phyloP scores from a whole-genome alignment of 2,888 invertebrate genomes.

The Bellardia bayeri region DNA sequence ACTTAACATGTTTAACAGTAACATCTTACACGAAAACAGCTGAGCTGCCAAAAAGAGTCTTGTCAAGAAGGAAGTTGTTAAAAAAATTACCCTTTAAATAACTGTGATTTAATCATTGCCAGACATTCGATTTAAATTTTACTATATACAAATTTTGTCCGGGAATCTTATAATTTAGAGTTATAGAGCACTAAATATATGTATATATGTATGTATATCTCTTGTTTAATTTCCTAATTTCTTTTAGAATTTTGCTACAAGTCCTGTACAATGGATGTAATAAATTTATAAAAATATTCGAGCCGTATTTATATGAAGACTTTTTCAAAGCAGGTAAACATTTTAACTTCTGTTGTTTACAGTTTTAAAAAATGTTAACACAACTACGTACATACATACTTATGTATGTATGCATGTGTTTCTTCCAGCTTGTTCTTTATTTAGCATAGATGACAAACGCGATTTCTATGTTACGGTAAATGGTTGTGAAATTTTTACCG shows the following conservation, averaged over 20 bases:
- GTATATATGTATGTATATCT: too few relatives aligned
- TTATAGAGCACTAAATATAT: too few relatives aligned
- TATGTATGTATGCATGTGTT: not conserved
- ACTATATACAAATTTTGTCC: too few relatives aligned
- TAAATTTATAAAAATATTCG: constrained; percentile 20
- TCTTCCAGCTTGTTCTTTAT: constrained; percentile 38
- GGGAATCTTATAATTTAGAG: too few relatives aligned
- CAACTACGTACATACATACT: too few relatives aligned
- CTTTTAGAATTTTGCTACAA: constrained; percentile 52
- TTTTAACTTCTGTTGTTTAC: not conserved
- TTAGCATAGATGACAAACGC: not conserved
- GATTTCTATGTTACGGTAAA: constrained; percentile 49
- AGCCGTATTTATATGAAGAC: constrained; percentile 26
- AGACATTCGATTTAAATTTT: too few relatives aligned
- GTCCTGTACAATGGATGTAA: constrained; percentile 23
- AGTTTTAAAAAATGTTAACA: not conserved
- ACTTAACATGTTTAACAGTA: too few relatives aligned
- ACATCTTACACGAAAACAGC: too few relatives aligned
- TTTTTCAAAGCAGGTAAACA: constrained; percentile 43
- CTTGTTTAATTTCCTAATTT: not conserved
- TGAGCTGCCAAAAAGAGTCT: too few relatives aligned
- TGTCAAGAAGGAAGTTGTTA: too few relatives aligned
- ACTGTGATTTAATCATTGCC: too few relatives aligned
- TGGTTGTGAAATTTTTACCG: constrained; percentile 50
- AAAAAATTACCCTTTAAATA: too few relatives aligned